Percentiles rank a stretch among this genome's conserved stretches.
Evolutionary conservation across 2,888 invertebrate species (phyloP).

Genomic region (Oegoconia quadripuncta): DNA sequence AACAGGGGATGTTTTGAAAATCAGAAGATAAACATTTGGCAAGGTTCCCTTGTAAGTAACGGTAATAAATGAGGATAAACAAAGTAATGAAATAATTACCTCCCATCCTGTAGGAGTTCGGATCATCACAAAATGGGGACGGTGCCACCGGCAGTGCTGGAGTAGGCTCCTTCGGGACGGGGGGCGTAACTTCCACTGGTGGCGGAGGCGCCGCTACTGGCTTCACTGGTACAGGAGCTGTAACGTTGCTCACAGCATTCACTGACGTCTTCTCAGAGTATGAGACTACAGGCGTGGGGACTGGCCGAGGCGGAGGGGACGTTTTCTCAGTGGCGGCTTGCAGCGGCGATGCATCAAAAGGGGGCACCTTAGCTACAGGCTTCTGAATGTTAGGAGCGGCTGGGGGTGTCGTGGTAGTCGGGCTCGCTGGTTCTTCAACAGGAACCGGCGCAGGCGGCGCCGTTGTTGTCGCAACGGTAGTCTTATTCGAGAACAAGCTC

Average conservation of each 20-base stretch:
- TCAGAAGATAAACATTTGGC: no score
- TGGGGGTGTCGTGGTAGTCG: conserved; percentile 43
- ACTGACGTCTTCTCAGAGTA: conserved; percentile 56
- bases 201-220: neutral
- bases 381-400: conserved; percentile 58
- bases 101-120: conserved; percentile 84
- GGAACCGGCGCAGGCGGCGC: conserved; percentile 30
- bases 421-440: conserved; percentile 53
- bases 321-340: conserved; percentile 50
- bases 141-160: conserved; percentile 60
- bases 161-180: conserved; percentile 43
- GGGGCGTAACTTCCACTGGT: conserved; percentile 23
- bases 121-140: conserved; percentile 81
- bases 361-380: conserved; percentile 81
- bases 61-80: neutral
- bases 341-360: conserved; percentile 74
- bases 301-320: conserved; percentile 34
- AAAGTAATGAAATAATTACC: conserved; percentile 58
- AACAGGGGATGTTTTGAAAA: no score
- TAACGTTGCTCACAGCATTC: conserved; percentile 34
- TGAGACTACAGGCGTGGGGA: conserved; percentile 36
- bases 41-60: neutral
- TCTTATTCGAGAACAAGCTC: conserved; percentile 79
- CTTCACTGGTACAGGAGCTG: conserved; percentile 24
- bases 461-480: conserved; percentile 29